Percentiles rank a stretch among this genome's conserved stretches.
Evolutionary conservation across 2,888 invertebrate species (phyloP).

Genomic region (Dendrolimus houi): DNA sequence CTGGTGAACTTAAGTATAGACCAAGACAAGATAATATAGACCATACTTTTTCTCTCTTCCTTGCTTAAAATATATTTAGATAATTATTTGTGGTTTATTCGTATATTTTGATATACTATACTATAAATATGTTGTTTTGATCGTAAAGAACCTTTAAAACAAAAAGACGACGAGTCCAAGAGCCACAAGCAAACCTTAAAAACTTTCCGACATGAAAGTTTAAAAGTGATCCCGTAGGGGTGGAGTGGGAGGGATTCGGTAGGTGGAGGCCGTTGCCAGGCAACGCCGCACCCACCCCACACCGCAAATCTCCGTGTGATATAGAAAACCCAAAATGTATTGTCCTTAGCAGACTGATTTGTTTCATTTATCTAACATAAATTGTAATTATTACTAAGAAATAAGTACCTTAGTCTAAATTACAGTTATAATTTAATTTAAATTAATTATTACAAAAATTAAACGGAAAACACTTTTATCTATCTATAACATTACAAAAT

Average conservation of each 20-base stretch:
- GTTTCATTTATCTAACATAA: slow-evolving; percentile 18
- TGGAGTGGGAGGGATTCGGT: slow-evolving; percentile 19
- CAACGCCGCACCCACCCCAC: slow-evolving; percentile 56
- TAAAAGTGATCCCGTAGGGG: slow-evolving; percentile 67
- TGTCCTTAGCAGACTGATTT: slow-evolving; percentile 50
- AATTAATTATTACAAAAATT: no score
- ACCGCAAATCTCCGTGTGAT: slow-evolving; percentile 68
- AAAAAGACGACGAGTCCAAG: slow-evolving; percentile 61
- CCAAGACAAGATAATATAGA: no score
- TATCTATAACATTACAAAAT: no score
- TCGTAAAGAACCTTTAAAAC: slow-evolving; percentile 54
- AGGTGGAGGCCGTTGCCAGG: slow-evolving; percentile 44
- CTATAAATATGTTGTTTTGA: slow-evolving; percentile 31
- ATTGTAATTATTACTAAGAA: neutral
- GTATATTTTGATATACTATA: no score
- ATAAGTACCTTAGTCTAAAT: no score
- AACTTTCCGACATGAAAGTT: slow-evolving; percentile 75
- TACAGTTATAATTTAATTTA: no score
- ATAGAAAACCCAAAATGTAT: slow-evolving; percentile 60
- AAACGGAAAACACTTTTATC: no score
- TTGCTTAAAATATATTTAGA: no score
- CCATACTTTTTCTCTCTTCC: no score
- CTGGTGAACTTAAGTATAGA: no score
- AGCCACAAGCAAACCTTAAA: slow-evolving; percentile 72
- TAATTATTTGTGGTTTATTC: no score